Base-by-base conservation (phyloP, 2,888 invertebrate genomes). In the Dinocampus coccinellae region DNA sequence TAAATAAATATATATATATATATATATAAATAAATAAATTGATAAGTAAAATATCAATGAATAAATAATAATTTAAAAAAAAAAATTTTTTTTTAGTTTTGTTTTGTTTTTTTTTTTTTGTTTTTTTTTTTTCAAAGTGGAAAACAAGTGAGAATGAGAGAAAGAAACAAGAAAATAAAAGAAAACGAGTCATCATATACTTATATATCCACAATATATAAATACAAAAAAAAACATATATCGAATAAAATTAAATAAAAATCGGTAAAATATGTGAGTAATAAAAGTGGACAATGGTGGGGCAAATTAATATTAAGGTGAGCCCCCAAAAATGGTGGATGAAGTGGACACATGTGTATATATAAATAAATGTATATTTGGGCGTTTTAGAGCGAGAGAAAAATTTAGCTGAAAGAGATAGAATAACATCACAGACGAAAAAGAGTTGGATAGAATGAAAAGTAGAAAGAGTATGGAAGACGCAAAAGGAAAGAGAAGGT, bases 301-400 rank as follows among this genome's bases (percentile, higher is more conserved):
- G 79, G 81, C 80, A 85, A 86, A 86, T 86, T 86, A 86, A 86
- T 86, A 86, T 86, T 79, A 81, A 83, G 83, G 80, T 78, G 83
- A 42, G 61, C 34, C 22, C 57, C 57, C 24, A 42, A 60, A 60
- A 60, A n/a, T 36, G 33, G 29, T 34, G 52, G 73, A 70, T 71
- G 66, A 66, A 69, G 72, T 68, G 39, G 70, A 70, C n/a, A 3
- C 1, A 47, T 47, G 16, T 20, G 10, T 10, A 9, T n/a, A n/a
- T n/a, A n/a, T n/a, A n/a, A n/a, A n/a, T n/a, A n/a, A n/a, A n/a
- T n/a, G n/a, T 39, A 39, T 39, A 73, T 62, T 47, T 66, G 70
- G 74, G 69, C 57, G 72, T 74, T 72, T 66, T 64, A 66, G 75
- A 73, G 65, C 65, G 64, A 70, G 73, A 73, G 34, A 73, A 63